Evolutionary conservation across 2,113 vertebrate species (phyloP).

Genomic region (Asarcornis scutulata): DNA sequence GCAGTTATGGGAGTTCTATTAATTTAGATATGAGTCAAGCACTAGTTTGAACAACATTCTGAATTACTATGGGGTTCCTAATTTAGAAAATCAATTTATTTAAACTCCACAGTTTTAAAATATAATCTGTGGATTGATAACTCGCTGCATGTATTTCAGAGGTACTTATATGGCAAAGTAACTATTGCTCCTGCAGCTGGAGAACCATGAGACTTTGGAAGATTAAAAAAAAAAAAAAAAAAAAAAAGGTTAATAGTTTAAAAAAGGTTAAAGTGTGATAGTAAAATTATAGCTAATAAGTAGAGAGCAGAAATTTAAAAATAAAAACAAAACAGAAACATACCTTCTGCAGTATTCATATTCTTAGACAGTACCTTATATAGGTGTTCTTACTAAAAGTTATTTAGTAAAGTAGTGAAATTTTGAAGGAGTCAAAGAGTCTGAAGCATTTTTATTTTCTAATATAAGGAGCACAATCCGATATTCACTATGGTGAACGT

Average conservation of each 20-base stretch:
- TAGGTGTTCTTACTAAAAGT: background rate
- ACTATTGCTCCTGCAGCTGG: background rate
- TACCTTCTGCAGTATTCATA: background rate
- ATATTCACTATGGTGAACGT: background rate
- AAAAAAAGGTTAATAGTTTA: background rate
- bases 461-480: background rate
- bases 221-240: background rate
- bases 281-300: background rate
- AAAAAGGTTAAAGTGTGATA: background rate
- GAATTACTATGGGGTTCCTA: background rate
- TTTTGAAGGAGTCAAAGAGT: background rate
- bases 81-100: background rate
- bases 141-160: background rate
- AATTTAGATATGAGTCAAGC: background rate
- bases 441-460: background rate
- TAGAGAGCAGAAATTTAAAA: background rate
- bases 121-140: background rate
- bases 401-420: background rate
- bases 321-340: background rate
- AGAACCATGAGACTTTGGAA: background rate
- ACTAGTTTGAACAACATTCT: background rate
- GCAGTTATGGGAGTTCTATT: background rate
- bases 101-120: background rate
- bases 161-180: background rate
- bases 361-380: background rate